Evolutionary conservation across 2,888 invertebrate genomes (phyloP).

Genomic region (Exephanes ischioxanthus): DNA sequence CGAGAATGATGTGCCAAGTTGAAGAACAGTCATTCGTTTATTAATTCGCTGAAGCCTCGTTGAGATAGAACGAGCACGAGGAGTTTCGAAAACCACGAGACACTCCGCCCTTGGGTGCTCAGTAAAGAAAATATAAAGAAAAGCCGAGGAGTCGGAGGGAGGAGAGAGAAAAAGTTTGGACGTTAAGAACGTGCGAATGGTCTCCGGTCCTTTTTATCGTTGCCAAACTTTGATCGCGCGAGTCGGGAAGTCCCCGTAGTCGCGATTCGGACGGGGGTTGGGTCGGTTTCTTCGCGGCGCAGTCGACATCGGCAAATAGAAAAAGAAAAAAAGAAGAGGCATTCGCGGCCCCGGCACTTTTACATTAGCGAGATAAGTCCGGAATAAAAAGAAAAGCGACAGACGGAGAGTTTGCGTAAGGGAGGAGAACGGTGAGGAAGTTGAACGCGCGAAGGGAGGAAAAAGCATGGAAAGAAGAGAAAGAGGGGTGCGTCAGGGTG

Average conservation of each 20-base stretch:
- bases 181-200: constrained; percentile 72
- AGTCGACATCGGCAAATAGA: constrained; percentile 49
- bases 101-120: constrained; percentile 2
- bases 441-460: constrained; percentile 49
- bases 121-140: constrained; percentile 39
- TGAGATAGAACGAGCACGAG: background rate
- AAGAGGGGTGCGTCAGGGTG: constrained; percentile 49
- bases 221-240: constrained; percentile 66
- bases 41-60: constrained; percentile 35
- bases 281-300: background rate
- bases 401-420: constrained; percentile 34
- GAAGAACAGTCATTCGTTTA: constrained; percentile 34
- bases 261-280: background rate
- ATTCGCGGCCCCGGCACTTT: constrained; percentile 74
- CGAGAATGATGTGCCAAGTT: constrained; percentile 46
- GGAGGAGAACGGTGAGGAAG: constrained; percentile 40
- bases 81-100: background rate
- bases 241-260: constrained; percentile 7
- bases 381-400: constrained; percentile 55
- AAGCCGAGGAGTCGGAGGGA: background rate
- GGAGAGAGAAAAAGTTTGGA: constrained; percentile 65
- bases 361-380: constrained; percentile 83
- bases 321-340: constrained; percentile 38
- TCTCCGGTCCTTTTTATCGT: constrained; percentile 67
- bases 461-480: constrained; percentile 48